Evolutionary conservation across 2,888 invertebrate species (phyloP), one percentile per base, ranked within the genome.

Genomic region (Phasia obesa): DNA sequence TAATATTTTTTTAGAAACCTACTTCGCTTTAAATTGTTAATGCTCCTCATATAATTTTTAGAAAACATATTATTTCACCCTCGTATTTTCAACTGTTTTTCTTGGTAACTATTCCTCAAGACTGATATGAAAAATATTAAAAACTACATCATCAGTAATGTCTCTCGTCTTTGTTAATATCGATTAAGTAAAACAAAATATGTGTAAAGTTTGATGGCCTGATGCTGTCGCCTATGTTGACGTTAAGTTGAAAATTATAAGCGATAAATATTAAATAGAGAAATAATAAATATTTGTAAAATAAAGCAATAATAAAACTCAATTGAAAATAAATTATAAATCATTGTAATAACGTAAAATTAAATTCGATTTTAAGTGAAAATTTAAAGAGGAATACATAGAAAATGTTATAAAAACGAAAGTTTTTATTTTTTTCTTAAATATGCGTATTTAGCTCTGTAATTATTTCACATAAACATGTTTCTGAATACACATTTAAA

Each of bases 261-360:
- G 25, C 35, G 51, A 75, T 75, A 64, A 70, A 69, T 60, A 57
- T 42, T 42, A 27, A 53, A 35, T 9, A 60, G 4, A 71, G 38
- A 70, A 59, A 76, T 53, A 57, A 42, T 49, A 64, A 9, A 11
- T 35, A 35, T 35, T n/a, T 35, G 17, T 6, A 35, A 62, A 70
- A 77, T 9, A 25, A 55, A 51, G 38, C 11, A 75, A 51, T 35
- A 62, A 64, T 38, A 62, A 71, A 62, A 53, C 11, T 44, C 38
- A 81, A 67, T 74, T 73, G 81, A 17, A 78, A 69, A 74, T 81
- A 35, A 78, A 74, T 77, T 78, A 82, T 44, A 77, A 81, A 67
- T 77, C 55, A 69, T 74, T 62, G 69, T 74, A 82, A 74, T 82
- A 74, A 64, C 49, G 74, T 42, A 64, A 74, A 74, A 76, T 57